Evolutionary conservation across 2,888 invertebrate species (phyloP), one percentile per base, ranked within the genome.

Genomic region (Orthosia incerta): DNA sequence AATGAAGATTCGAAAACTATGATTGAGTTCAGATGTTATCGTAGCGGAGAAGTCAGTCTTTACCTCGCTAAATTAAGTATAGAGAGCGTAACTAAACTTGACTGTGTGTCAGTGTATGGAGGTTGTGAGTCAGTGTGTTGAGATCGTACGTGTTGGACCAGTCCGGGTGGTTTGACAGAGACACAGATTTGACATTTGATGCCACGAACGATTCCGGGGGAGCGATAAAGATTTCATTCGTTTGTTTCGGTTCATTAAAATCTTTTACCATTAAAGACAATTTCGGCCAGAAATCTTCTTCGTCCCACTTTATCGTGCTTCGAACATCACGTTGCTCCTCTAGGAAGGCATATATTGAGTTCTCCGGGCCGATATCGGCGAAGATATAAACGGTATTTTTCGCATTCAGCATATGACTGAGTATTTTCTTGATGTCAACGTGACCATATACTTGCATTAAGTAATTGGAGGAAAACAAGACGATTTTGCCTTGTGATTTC

Each of bases 11-110:
- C 65, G 81, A 83, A 79, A 89, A 86, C 72, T 74, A 87, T 84
- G 71, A 79, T 84, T 88, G 89, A 89, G 80, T 83, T 87, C 87
- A 80, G 83, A 86, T 88, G 85, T 89, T 88, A 87, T 87, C 86
- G 82, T 91, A 89, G 91, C 90, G 90, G 93, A 94, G 91, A 92
- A 94, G 90, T 96, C 96, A 96, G 96, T 96, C 96, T 96, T 95
- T 95, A 93, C 93, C 95, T 96, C 95, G 93, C 94, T 93, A 93
- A 93, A 91, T 89, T 91, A 92, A 87, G 87, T 84, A 88, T 84
- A 87, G 86, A 88, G 84, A 78, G 82, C 76, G 79, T 86, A 90
- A 90, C 89, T 95, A 94, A 93, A 95, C 94, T 89, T 94, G 94
- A 89, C 94, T 94, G 88, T 93, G 91, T 74, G 91, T 89, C 76